Evolutionary conservation across 2,797 vertebrate species (phyloP).

Genomic region (Hydrophis major): DNA sequence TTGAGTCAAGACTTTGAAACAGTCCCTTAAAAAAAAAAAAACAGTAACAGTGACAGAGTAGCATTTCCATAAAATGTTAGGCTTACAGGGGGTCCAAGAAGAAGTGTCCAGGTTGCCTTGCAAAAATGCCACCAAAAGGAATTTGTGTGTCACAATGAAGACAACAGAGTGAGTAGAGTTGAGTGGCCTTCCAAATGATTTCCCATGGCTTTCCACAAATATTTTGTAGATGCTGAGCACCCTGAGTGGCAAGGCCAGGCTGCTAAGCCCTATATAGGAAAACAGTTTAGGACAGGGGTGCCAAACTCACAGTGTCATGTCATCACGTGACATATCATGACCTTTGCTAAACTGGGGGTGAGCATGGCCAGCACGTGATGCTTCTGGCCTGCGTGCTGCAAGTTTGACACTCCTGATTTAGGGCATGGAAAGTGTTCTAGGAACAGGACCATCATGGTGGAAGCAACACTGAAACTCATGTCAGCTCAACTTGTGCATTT

Average conservation of each 20-base stretch:
- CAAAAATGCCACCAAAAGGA: neutral
- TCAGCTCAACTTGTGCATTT: neutral
- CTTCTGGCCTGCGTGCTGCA: too few relatives aligned
- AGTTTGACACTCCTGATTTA: neutral
- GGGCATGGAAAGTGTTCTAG: neutral
- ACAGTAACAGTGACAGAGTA: neutral
- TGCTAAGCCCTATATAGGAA: neutral
- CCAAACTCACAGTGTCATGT: too few relatives aligned
- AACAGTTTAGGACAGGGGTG: neutral
- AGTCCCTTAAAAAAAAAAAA: neutral
- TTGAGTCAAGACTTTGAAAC: conserved; percentile 15
- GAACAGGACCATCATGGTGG: neutral
- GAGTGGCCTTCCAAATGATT: neutral
- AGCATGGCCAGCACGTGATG: too few relatives aligned
- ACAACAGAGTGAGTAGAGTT: neutral
- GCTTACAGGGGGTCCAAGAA: conserved; percentile 1
- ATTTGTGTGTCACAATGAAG: neutral
- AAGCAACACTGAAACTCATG: neutral
- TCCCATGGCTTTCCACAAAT: neutral
- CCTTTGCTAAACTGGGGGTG: too few relatives aligned
- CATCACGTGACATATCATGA: too few relatives aligned
- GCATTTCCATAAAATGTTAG: neutral
- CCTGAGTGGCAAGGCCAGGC: neutral
- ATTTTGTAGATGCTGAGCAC: neutral
- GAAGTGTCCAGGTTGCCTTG: neutral